These are phyloP conservation scores for Muntiacus muntjak DNA, from an alignment of 2,113 vertebrate genomes.

Conservation along the genomic window DNA sequence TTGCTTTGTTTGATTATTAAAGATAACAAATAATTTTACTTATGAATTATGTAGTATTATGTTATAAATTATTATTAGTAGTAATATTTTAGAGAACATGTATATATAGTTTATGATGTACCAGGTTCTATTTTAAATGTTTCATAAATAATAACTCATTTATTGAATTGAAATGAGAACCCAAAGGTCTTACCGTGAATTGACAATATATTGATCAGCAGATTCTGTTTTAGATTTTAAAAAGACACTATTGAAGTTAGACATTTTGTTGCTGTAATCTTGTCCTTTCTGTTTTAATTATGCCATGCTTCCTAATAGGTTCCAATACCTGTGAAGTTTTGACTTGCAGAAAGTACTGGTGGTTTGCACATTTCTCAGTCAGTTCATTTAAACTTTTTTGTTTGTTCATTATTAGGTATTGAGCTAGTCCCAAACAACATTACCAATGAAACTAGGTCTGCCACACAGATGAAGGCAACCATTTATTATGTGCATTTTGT, in stretches of 20 bases:
- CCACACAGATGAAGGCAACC: constrained; percentile 64
- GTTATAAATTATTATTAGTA: neutral
- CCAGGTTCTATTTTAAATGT: neutral
- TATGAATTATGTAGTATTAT: neutral
- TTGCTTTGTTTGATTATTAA: neutral
- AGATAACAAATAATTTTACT: neutral
- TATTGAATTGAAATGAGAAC: neutral
- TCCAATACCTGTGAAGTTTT: neutral
- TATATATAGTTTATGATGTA: neutral
- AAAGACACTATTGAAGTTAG: neutral
- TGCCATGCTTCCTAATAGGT: neutral
- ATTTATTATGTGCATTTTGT: constrained; percentile 81
- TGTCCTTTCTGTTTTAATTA: neutral
- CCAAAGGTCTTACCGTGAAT: neutral
- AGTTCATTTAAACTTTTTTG: constrained; percentile 17
- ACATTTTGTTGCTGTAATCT: neutral
- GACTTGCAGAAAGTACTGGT: neutral
- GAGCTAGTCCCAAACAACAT: constrained; percentile 45
- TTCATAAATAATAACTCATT: neutral
- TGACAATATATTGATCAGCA: neutral
- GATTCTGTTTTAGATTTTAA: neutral
- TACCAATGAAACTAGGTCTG: constrained; percentile 48
- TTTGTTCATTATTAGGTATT: constrained; percentile 37
- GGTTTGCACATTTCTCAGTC: neutral
- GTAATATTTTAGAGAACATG: neutral